Evolutionary conservation across 2,888 invertebrate species (phyloP), one percentile per base, ranked within the genome.

Genomic region (Scaptomyza reducta): DNA sequence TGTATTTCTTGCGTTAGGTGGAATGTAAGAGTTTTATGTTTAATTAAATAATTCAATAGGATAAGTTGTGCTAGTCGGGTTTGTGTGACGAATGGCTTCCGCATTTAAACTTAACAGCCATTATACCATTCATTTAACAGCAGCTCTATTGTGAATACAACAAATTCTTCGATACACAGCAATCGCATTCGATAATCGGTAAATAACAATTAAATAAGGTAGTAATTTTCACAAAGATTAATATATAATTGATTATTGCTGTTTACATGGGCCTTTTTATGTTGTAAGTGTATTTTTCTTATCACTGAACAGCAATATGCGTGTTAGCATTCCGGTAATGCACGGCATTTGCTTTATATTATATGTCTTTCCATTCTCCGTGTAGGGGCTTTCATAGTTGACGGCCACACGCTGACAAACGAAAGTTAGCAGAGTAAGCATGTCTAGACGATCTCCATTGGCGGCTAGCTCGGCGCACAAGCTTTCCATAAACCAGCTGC

Each of bases 401-500:
- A 97, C 92, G 16, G 98, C 98, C 41, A 99, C 98, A 83, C 95
- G 94, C 86, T 95, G 96, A 85, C 93, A 94, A 3, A 97, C 97
- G 90, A 96, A 96, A 0, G 98, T 98, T 56, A 99, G 92, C 76
- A 99, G 93, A 2, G 97, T 96, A 38, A 98, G 91, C 3, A 99
- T 93, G 89, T 99, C 98, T 83, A 95, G 93, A 27, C 95, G 94
- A 73, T 93, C 93, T 6, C 95, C 96, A 88, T 95, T 94, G 75
- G 94, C 94, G 54, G 94, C 94, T 67, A 98, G 90, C 82, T 97
- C 97, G 35, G 95, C 94, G 90, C 97, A 97, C 41, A 99, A 92
- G 0, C 98, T 96, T 92, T 98, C 98, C 93, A 99, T 96, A 89
- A 98, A 99, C 98, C 98, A 99, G 0, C 98, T 98, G 3, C 98